Evolutionary conservation across 2,888 invertebrate genomes (phyloP).

Genomic region (Ganaspis brasiliensis): DNA sequence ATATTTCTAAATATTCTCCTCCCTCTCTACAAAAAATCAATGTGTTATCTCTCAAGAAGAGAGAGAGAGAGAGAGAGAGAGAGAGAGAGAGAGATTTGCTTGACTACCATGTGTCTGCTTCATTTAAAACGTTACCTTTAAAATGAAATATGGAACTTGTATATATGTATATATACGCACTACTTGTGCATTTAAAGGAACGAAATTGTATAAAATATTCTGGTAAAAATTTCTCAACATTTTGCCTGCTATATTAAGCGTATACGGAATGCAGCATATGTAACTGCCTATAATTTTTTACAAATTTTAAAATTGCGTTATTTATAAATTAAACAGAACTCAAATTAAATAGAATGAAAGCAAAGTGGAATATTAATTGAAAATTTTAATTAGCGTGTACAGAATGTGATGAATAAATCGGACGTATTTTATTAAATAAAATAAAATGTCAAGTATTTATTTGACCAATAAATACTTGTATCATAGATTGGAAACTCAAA

Average conservation of each 20-base stretch:
- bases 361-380: not conserved
- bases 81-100: constrained; percentile 18
- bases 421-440: no score
- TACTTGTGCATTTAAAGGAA: not conserved
- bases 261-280: not conserved
- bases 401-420: no score
- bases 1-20: constrained; percentile 16
- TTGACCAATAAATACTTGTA: no score
- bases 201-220: not conserved
- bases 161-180: no score
- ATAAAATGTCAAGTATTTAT: no score
- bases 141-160: constrained; percentile 21
- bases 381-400: no score
- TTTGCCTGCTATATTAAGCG: not conserved
- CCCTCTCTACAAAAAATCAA: constrained; percentile 4
- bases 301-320: not conserved
- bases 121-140: constrained; percentile 29
- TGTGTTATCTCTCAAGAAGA: constrained; percentile 2
- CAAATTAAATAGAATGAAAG: not conserved
- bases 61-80: no score
- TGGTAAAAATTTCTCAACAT: not conserved
- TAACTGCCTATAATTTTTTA: not conserved
- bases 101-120: constrained; percentile 22
- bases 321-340: not conserved
- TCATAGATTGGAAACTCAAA: no score